Conservation (phyloP, 2,113 vertebrate species). For the Clinocottus analis region DNA sequence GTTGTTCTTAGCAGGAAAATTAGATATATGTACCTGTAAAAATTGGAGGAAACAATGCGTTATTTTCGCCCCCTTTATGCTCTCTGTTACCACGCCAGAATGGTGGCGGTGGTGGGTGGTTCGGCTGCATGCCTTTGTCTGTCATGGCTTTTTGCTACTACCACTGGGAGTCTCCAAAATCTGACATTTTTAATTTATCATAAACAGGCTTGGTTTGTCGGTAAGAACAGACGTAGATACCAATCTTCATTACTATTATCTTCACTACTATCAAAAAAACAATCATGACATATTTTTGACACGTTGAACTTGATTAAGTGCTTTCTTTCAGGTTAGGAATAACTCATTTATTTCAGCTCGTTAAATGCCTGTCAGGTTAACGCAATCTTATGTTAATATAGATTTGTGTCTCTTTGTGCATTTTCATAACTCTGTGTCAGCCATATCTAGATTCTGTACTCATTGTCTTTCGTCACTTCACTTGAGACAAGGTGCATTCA, state of each 20-base stretch:
- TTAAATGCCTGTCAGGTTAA: neutral
- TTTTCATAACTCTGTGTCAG: neutral
- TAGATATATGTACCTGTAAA: neutral
- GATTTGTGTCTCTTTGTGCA: constrained; percentile 1
- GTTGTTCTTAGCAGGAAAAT: constrained; percentile 6
- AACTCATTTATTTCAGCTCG: neutral
- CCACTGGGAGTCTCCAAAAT: neutral
- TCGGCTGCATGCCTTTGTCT: neutral
- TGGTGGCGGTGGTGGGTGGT: neutral
- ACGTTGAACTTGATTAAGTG: neutral
- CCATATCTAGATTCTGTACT: neutral
- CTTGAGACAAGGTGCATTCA: neutral
- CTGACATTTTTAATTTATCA: neutral
- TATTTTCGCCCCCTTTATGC: neutral
- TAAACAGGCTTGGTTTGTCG: no score
- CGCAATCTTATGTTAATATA: neutral
- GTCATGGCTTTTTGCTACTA: neutral
- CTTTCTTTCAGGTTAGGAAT: neutral
- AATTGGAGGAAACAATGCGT: neutral
- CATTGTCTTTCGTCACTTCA: neutral
- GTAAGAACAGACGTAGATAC: neutral
- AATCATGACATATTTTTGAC: neutral
- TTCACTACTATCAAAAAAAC: neutral
- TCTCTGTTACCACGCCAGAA: neutral
- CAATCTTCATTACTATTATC: neutral